Conservation (phyloP, 2,888 invertebrate species). For the Choristoneura rosaceana region DNA sequence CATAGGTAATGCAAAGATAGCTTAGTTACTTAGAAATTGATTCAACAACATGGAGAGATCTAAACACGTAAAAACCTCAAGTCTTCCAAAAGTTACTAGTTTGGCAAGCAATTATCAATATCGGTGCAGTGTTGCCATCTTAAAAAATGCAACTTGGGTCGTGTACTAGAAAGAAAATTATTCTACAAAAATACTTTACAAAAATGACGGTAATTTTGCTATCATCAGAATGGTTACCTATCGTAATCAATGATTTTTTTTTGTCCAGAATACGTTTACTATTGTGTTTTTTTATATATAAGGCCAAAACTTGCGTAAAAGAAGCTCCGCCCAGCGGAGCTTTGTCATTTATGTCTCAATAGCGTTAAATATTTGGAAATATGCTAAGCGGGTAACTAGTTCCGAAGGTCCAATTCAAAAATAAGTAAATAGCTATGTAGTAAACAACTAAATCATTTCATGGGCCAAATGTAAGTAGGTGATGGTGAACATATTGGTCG, state of each 20-base stretch:
- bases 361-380: too few species aligned
- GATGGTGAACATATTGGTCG: too few species aligned
- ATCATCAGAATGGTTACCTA: neutral
- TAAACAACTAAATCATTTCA: too few species aligned
- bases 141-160: conserved; percentile 46
- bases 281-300: too few species aligned
- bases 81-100: conserved; percentile 42
- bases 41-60: conserved; percentile 36
- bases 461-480: too few species aligned
- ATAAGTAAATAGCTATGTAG: too few species aligned
- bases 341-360: too few species aligned
- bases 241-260: neutral
- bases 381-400: too few species aligned
- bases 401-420: too few species aligned
- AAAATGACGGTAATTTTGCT: conserved; percentile 20
- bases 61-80: conserved; percentile 29
- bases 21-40: conserved; percentile 34
- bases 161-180: conserved; percentile 38
- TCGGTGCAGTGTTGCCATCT: conserved; percentile 21
- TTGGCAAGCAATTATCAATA: conserved; percentile 44
- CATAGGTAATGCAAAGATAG: conserved; percentile 22
- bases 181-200: conserved; percentile 13
- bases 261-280: neutral
- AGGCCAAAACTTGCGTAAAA: too few species aligned
- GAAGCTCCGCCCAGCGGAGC: too few species aligned